Evolutionary conservation across 2,113 vertebrate genomes (phyloP).

Genomic region (Pantherophis guttatus): DNA sequence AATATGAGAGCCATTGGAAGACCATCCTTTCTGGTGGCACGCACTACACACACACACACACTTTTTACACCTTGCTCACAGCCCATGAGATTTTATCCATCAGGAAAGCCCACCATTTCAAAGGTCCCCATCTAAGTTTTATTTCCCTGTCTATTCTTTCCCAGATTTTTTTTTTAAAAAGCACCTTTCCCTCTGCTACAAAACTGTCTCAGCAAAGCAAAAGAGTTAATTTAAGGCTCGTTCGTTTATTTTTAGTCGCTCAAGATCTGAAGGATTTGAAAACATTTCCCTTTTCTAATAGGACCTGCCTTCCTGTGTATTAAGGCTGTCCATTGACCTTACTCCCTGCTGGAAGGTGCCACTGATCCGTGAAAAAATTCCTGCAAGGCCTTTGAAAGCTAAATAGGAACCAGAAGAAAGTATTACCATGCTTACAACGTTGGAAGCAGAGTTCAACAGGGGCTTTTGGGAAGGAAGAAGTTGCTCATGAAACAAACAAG

Average conservation of each 20-base stretch:
- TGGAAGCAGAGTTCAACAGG: constrained; percentile 70
- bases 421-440: constrained; percentile 72
- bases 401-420: constrained; percentile 67
- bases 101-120: constrained; percentile 68
- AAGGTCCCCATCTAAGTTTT: constrained; percentile 71
- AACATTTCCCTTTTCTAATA: constrained; percentile 80
- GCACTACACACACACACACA: constrained; percentile 18
- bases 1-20: constrained; percentile 6
- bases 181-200: constrained; percentile 68
- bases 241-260: constrained; percentile 84
- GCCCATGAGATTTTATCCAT: constrained; percentile 63
- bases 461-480: constrained; percentile 66
- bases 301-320: constrained; percentile 79
- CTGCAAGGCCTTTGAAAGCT: constrained; percentile 71
- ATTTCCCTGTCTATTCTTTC: constrained; percentile 76
- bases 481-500: constrained; percentile 75
- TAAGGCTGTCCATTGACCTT: constrained; percentile 78
- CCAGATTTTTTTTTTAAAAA: constrained; percentile 53
- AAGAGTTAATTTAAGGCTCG: constrained; percentile 75
- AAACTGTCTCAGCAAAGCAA: constrained; percentile 61
- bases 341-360: constrained; percentile 76
- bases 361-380: constrained; percentile 81
- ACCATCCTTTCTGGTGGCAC: constrained; percentile 40
- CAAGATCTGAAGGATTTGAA: constrained; percentile 74
- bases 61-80: constrained; percentile 53